These are phyloP conservation scores for Drosophila antonietae DNA, from an alignment of 2,888 invertebrate genomes.

Conservation along the genomic window DNA sequence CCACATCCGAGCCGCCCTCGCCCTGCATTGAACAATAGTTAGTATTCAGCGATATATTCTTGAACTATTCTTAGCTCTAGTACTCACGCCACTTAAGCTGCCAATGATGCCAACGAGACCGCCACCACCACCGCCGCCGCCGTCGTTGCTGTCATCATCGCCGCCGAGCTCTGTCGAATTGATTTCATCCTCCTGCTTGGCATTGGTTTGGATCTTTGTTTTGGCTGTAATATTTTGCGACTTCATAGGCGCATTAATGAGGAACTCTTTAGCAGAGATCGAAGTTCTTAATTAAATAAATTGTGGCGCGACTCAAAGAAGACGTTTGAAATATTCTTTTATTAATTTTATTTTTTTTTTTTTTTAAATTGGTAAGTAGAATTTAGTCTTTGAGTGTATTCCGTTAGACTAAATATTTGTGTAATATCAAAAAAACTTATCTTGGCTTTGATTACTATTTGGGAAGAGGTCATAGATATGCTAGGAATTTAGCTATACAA, in stretches of 20 bases:
- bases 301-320: neutral
- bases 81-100: slow-evolving; percentile 83
- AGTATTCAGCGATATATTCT: neutral
- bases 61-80: too few relatives aligned
- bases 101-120: slow-evolving; percentile 83
- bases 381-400: too few relatives aligned
- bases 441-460: neutral
- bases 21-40: slow-evolving; percentile 66
- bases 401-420: neutral
- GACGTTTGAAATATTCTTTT: too few relatives aligned
- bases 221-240: slow-evolving; percentile 60
- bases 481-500: neutral
- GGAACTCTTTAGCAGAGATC: slow-evolving; percentile 7
- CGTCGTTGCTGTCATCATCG: slow-evolving; percentile 30
- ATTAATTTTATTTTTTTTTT: too few relatives aligned
- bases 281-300: neutral
- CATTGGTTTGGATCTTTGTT: slow-evolving; percentile 1
- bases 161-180: slow-evolving; percentile 52
- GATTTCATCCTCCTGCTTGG: slow-evolving; percentile 52
- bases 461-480: neutral
- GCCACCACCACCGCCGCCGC: slow-evolving; percentile 51
- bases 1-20: slow-evolving; percentile 84
- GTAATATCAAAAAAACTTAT: too few relatives aligned
- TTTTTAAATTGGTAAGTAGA: neutral
- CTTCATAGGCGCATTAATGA: slow-evolving; percentile 49